These are phyloP conservation scores for Microcebus jonahi DNA, from an alignment of 2,113 vertebrate genomes.

Conservation along the genomic window DNA sequence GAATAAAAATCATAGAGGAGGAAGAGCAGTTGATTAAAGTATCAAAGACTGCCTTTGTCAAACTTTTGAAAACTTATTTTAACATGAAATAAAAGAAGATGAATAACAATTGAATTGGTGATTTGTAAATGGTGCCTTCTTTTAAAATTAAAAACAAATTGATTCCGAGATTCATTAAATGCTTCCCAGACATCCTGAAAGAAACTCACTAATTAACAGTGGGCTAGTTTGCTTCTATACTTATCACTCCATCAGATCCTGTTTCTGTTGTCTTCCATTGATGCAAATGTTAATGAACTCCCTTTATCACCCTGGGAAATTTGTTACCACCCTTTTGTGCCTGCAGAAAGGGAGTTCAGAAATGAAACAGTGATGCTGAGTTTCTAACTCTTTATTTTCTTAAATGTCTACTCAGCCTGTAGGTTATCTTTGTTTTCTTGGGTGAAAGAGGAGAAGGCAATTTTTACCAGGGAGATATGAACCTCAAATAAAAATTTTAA, in stretches of 20 bases:
- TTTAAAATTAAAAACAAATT: constrained; percentile 43
- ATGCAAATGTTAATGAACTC: constrained; percentile 46
- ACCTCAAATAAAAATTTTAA: background rate
- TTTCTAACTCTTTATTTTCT: background rate
- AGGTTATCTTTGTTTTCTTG: constrained; percentile 15
- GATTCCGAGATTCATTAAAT: constrained; percentile 28
- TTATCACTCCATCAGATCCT: background rate
- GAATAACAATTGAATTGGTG: background rate
- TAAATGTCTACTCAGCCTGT: background rate
- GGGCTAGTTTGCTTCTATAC: background rate
- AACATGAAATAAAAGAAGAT: constrained; percentile 22
- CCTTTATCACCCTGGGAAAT: constrained; percentile 56
- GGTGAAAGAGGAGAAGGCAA: background rate
- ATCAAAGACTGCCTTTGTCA: background rate
- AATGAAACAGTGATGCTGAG: background rate
- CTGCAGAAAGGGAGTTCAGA: constrained; percentile 44
- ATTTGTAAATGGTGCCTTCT: constrained; percentile 34
- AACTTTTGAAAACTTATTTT: background rate
- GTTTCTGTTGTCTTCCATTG: background rate
- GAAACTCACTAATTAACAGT: constrained; percentile 1
- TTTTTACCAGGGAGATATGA: constrained; percentile 32
- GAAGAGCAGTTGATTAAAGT: background rate
- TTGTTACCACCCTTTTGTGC: background rate
- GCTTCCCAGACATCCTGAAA: constrained; percentile 2
- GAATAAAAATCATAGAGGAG: background rate